Base-by-base conservation (phyloP, 1,140 invertebrate genomes). In the Aphelenchoides avenae region DNA sequence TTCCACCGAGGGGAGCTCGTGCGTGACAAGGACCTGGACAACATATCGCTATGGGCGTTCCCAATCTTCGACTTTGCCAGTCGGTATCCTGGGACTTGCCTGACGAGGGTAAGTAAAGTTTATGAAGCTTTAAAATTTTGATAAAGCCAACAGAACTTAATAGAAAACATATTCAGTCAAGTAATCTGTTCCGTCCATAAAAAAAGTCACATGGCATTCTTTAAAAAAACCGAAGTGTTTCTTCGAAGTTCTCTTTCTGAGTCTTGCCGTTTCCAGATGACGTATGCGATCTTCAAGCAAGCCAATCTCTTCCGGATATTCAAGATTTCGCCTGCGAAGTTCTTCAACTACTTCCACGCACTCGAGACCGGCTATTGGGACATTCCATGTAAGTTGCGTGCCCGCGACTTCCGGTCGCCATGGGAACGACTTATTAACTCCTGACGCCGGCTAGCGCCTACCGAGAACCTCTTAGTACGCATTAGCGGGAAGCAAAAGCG, bases 301-400 rank as follows among this genome's bases (percentile, higher is more conserved):
- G 79, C 83, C 13, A 83, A 84, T 33, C 77, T 85, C 24, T 84
- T 85, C 67, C 82, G 84, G 56, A 83, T 83, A 55, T 85, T 85
- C 78, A 82, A 82, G 61, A 84, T 85, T 59, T 83, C 84, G 7
- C 64, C 80, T 15, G 66, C 77, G 46, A 81, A 84, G 64, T 85
- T 85, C 69, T 79, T 85, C 65, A 81, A 81, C 64, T 85, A 83
- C 71, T 85, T 85, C 27, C 83, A 84, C 64, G 81, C 81, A 11
- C 71, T 85, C 40, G 84, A 85, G 75, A 64, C 78, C 42, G 84
- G 84, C 13, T 85, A 85, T 68, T 76, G 82, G 76, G 80, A 84
- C 39, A 84, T 84, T 74, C 84, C 84, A 76, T 85, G 84, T 85
- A 13, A 29, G 53, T 57, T 55, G n/a, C n/a, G n/a, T n/a, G n/a